These are phyloP conservation scores for Drosophila glabriapex DNA, from an alignment of 2,888 invertebrate genomes.

Conservation along the genomic window DNA sequence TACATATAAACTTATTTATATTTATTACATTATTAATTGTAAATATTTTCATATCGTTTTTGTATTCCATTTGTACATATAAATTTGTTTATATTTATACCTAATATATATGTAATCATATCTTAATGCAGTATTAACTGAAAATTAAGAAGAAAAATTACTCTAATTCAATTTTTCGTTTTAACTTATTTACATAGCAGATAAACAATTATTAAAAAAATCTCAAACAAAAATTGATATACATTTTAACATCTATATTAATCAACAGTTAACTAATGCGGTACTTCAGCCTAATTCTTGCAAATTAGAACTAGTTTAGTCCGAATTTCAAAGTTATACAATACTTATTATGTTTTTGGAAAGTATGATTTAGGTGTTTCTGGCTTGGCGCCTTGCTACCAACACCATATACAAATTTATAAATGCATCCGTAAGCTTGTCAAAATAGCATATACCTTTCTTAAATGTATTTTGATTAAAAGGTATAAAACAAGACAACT, in stretches of 20 bases:
- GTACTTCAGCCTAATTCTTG: neutral
- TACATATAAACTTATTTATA: neutral
- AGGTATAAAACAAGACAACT: slow-evolving; percentile 56
- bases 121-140: neutral
- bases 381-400: neutral
- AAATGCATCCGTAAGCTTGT: neutral
- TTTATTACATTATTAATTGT: neutral
- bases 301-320: neutral
- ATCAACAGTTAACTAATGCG: neutral
- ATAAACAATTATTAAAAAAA: neutral
- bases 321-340: neutral
- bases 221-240: neutral
- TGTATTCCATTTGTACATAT: neutral
- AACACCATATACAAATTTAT: neutral
- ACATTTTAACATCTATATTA: neutral
- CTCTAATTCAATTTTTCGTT: neutral
- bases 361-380: neutral
- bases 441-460: neutral
- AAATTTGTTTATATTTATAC: neutral
- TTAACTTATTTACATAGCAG: neutral
- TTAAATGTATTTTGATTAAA: neutral
- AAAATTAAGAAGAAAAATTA: neutral
- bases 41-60: neutral
- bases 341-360: neutral
- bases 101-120: neutral